Evolutionary conservation across 1,140 invertebrate species (phyloP).

Genomic region (Drosophila takahashii): DNA sequence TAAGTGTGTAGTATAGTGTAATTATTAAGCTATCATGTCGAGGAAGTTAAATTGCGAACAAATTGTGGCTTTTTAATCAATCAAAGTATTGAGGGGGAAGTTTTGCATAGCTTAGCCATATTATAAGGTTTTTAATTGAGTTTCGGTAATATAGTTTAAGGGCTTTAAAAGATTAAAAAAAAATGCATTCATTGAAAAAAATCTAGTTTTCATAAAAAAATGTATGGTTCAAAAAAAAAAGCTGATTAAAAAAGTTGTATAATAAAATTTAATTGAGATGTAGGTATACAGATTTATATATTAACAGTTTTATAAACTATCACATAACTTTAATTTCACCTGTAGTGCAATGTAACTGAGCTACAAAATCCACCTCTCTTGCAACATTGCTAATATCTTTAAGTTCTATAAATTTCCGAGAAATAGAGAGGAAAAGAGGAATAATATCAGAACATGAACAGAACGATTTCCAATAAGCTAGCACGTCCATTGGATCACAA

Average conservation of each 20-base stretch:
- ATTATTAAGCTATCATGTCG: neutral
- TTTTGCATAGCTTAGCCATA: constrained; percentile 7
- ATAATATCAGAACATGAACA: neutral
- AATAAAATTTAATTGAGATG: no score
- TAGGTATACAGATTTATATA: no score
- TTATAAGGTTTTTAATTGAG: constrained; percentile 21
- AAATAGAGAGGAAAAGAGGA: no score
- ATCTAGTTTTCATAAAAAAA: no score
- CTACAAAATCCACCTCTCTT: neutral
- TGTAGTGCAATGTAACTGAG: neutral
- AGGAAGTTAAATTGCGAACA: neutral
- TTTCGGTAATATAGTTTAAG: no score
- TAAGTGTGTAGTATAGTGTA: neutral
- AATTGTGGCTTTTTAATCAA: neutral
- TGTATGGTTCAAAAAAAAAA: no score
- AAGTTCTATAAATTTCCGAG: neutral
- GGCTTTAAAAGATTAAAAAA: no score
- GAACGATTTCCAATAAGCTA: constrained; percentile 7
- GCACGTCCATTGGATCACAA: constrained; percentile 3
- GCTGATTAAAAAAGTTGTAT: no score
- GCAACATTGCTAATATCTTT: neutral
- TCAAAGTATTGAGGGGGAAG: neutral
- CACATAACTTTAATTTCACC: no score
- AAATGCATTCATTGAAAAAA: no score
- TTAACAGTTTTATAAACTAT: no score